These are phyloP conservation scores for Dysidea cf. avara DNA, from an alignment of 37 sponge, comb jelly and placozoan species.

Conservation along the genomic window DNA sequence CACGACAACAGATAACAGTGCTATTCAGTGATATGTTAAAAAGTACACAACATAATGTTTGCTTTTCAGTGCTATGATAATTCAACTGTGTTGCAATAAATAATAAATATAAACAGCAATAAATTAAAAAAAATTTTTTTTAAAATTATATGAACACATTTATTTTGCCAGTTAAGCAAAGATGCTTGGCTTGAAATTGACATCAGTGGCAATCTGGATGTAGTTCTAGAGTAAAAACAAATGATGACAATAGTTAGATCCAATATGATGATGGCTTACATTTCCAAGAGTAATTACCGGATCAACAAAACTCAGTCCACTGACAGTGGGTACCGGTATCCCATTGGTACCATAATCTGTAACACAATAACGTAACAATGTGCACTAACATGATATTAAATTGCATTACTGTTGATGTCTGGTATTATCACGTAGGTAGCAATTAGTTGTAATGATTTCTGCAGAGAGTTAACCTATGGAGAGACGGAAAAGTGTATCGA, in stretches of 20 bases:
- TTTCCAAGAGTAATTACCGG: slow-evolving; percentile 6
- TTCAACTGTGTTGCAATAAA: too few species aligned
- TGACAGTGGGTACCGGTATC: slow-evolving; percentile 27
- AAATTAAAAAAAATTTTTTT: too few species aligned
- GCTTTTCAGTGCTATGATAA: too few species aligned
- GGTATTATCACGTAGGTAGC: slow-evolving; percentile 11
- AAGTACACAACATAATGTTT: too few species aligned
- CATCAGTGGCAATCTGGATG: slow-evolving; percentile 27
- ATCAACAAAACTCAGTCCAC: slow-evolving; percentile 15
- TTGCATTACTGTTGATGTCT: slow-evolving; percentile 13
- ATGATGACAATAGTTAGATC: neutral
- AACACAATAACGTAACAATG: neutral
- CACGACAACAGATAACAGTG: too few species aligned
- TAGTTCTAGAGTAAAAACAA: slow-evolving; percentile 6
- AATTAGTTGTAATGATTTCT: neutral
- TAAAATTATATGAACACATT: too few species aligned
- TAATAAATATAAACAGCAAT: too few species aligned
- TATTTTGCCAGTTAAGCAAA: neutral
- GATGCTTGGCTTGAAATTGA: slow-evolving; percentile 20
- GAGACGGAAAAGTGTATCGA: too few species aligned
- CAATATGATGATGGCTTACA: neutral
- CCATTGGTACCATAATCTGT: slow-evolving; percentile 11
- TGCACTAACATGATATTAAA: neutral
- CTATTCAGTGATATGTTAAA: too few species aligned
- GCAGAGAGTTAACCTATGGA: slow-evolving; percentile 2